Base-by-base conservation (phyloP, 2,113 vertebrate species). In the Sinocyclocheilus grahami region DNA sequence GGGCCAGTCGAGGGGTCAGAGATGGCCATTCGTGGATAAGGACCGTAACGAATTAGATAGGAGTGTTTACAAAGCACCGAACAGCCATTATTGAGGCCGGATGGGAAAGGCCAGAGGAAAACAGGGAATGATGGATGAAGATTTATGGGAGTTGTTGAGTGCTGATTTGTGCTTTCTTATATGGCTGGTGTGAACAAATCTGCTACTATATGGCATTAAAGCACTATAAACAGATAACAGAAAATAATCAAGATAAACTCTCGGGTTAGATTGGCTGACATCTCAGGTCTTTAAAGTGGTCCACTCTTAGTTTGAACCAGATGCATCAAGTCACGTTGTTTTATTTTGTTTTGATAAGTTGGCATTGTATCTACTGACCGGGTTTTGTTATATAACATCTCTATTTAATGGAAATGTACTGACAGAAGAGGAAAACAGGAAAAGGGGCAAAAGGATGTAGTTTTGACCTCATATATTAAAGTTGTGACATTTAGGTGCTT, bases 61-160 rank as follows among this genome's bases (percentile, higher is more conserved):
- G 74, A 76, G 78, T 85, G 87, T 91, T 89, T 89, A 86, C 87
- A 91, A 81, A 88, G 89, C 82, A 37, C 62, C 4, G 71, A 65
- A 88, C 62, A 77, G 78, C 87, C 18, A 39, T 76, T 81, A 67
- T 86, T 62, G 37, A 46, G 37, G 20, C 27, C 37, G 77, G 48
- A 71, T 53, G 42, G 53, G 63, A 69, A 62, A 22, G 30, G 8
- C 13, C 51, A 55, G 16, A 55, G 46, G 83, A 84, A 71, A 69
- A 53, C 78, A 63, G 27, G n/a, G 18, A 46, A 75, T n/a, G 63
- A 69, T 79, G 53, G 81, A 85, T 82, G 22, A 74, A 81, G 78
- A 63, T 80, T 58, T 67, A 85, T 83, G 71, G 71, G 37, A 76
- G 39, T 37, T 72, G 74, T 65, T 86, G 22, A 46, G 83, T 75